A percentile compares a stretch with the other conserved stretches of the same genome.
Evolutionary conservation across 2,888 invertebrate species (phyloP).

Genomic region (Ormyrus nitidulus): DNA sequence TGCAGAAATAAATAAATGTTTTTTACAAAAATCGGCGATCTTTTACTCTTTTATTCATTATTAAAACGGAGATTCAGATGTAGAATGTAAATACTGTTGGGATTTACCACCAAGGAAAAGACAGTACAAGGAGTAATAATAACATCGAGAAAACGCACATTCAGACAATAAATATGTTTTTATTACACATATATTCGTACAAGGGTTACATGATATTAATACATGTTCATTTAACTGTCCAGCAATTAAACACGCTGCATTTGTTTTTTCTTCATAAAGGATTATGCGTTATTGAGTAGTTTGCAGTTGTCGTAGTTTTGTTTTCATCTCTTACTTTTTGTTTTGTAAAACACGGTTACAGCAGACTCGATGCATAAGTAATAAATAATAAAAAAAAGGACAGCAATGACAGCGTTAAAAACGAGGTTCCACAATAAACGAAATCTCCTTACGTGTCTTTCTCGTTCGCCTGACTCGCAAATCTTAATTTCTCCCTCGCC

Average conservation of each 20-base stretch:
- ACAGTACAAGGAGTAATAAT: too few relatives aligned
- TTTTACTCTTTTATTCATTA: too few relatives aligned
- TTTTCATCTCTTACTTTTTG: conserved; percentile 19
- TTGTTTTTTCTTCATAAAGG: conserved; percentile 62
- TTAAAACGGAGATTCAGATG: too few relatives aligned
- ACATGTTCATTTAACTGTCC: conserved; percentile 76
- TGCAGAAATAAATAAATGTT: background rate
- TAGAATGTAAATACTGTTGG: too few relatives aligned
- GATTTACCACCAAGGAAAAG: too few relatives aligned
- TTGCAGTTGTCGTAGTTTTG: conserved; percentile 44
- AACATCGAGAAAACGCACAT: background rate
- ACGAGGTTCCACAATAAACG: conserved; percentile 52
- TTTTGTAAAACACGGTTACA: conserved; percentile 57
- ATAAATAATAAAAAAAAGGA: conserved; percentile 50
- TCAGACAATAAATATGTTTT: conserved; percentile 75
- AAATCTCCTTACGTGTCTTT: background rate
- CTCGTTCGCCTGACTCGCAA: too few relatives aligned
- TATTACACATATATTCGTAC: conserved; percentile 76
- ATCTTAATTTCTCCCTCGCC: too few relatives aligned
- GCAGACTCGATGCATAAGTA: conserved; percentile 63
- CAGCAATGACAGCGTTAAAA: conserved; percentile 49
- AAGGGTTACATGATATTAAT: conserved; percentile 75
- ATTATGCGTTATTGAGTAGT: conserved; percentile 53
- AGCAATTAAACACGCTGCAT: conserved; percentile 75
- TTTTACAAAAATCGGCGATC: too few relatives aligned